Conservation (phyloP, 2,113 vertebrate species). For the Macquaria australasica region DNA sequence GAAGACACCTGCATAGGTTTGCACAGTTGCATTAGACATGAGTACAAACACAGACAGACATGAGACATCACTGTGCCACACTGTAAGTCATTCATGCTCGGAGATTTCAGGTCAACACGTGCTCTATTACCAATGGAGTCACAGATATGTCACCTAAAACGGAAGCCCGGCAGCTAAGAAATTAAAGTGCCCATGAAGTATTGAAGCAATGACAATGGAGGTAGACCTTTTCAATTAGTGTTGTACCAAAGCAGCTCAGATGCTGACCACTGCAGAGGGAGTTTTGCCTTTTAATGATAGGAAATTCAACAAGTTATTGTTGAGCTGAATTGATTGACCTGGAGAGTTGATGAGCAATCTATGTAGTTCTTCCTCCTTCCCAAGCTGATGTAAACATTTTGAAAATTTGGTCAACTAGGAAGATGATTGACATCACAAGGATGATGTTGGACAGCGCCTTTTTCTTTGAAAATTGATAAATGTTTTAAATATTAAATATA, state of each 20-base stretch:
- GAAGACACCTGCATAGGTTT: slow-evolving; percentile 85
- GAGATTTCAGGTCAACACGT: slow-evolving; percentile 34
- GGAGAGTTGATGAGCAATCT: slow-evolving; percentile 15
- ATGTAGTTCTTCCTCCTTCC: slow-evolving; percentile 41
- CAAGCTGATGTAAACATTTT: slow-evolving; percentile 75
- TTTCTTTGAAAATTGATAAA: slow-evolving; percentile 23
- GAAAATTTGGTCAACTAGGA: slow-evolving; percentile 72
- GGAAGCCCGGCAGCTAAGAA: slow-evolving; percentile 73
- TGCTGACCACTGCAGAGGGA: slow-evolving; percentile 30
- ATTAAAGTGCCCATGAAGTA: slow-evolving; percentile 70
- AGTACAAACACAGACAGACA: slow-evolving; percentile 51
- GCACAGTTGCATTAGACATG: slow-evolving; percentile 67
- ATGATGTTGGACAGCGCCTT: slow-evolving; percentile 37
- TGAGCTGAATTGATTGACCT: not conserved
- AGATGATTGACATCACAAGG: slow-evolving; percentile 63
- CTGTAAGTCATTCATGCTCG: slow-evolving; percentile 41
- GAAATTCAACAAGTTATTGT: slow-evolving; percentile 9
- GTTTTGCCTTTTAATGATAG: not conserved
- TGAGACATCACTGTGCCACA: slow-evolving; percentile 34
- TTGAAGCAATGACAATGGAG: slow-evolving; percentile 75
- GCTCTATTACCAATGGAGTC: slow-evolving; percentile 28
- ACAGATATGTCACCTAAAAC: slow-evolving; percentile 50
- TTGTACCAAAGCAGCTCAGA: slow-evolving; percentile 33
- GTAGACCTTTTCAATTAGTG: slow-evolving; percentile 62
- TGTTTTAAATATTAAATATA: slow-evolving; percentile 37